A percentile compares a stretch with the other conserved stretches of the same genome.
Conservation (phyloP, 92 coral and sea anemone genomes). For the Palythoa grandiflora region DNA sequence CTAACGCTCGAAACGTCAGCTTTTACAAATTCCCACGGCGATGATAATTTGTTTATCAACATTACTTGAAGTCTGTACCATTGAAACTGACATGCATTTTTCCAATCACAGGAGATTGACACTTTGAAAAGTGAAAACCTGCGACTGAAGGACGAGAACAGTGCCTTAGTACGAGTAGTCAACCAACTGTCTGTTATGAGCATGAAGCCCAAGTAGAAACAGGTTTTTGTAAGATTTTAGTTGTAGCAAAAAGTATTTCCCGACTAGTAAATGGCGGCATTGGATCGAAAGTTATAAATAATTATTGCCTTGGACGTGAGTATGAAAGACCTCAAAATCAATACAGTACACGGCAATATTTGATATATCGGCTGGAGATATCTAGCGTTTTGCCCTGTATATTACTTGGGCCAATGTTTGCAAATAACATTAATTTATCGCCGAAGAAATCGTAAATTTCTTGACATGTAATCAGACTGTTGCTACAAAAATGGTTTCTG, state of each 20-base stretch:
- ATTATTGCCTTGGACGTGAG: background rate
- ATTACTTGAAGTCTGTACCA: too few relatives aligned
- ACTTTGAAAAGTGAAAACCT: conserved; percentile 81
- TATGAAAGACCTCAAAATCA: background rate
- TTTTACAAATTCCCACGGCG: too few relatives aligned
- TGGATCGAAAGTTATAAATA: conserved; percentile 19
- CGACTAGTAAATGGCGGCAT: background rate
- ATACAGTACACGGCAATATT: conserved; percentile 20
- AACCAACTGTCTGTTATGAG: conserved; percentile 83
- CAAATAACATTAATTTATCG: conserved; percentile 36
- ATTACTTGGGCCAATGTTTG: background rate
- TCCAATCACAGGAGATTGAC: conserved; percentile 76
- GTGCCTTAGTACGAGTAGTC: conserved; percentile 94
- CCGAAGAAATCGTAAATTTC: background rate
- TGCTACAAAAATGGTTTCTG: background rate
- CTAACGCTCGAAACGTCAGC: too few relatives aligned
- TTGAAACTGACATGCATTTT: background rate
- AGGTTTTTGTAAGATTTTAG: background rate
- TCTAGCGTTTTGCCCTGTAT: conserved; percentile 1
- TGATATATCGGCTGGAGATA: conserved; percentile 24
- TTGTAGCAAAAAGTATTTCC: conserved; percentile 43
- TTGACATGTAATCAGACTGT: background rate
- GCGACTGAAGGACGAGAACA: conserved; percentile 90
- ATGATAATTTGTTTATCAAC: too few relatives aligned
- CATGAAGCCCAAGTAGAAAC: conserved; percentile 44